Conservation (phyloP, 2,113 vertebrate genomes). For the Genyomyrus donnyi region DNA sequence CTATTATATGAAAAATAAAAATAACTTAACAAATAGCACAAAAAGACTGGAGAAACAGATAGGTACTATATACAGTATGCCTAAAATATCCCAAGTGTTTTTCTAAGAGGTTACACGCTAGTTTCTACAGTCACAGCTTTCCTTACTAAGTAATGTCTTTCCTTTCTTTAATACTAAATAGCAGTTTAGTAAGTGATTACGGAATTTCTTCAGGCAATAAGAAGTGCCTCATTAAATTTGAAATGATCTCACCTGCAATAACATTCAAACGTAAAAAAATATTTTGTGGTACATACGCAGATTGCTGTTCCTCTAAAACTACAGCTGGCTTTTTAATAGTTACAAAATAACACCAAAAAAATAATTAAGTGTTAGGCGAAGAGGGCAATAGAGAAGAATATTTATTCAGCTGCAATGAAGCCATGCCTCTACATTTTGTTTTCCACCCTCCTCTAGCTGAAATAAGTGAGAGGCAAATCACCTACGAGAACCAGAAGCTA, state of each 20-base stretch:
- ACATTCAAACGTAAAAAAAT: neutral
- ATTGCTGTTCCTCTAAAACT: neutral
- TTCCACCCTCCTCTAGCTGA: neutral
- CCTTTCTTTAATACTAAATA: neutral
- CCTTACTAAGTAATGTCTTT: neutral
- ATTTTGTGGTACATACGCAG: neutral
- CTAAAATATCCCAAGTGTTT: neutral
- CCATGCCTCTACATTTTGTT: neutral
- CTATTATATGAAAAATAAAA: neutral
- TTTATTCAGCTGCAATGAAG: neutral
- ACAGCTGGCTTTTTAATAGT: neutral
- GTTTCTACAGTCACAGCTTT: neutral
- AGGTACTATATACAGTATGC: neutral
- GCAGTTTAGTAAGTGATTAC: neutral
- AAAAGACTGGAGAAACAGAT: neutral
- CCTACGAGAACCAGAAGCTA: neutral
- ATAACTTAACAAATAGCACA: neutral
- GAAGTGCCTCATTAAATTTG: neutral
- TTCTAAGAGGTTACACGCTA: neutral
- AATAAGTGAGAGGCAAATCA: neutral
- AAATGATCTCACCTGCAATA: slow-evolving; percentile 1
- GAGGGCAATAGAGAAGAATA: neutral
- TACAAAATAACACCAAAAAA: neutral
- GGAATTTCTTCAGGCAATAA: neutral
- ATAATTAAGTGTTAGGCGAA: neutral